These are phyloP conservation scores for Recurvirostra avosetta DNA, from an alignment of 2,113 vertebrate genomes.

Conservation along the genomic window DNA sequence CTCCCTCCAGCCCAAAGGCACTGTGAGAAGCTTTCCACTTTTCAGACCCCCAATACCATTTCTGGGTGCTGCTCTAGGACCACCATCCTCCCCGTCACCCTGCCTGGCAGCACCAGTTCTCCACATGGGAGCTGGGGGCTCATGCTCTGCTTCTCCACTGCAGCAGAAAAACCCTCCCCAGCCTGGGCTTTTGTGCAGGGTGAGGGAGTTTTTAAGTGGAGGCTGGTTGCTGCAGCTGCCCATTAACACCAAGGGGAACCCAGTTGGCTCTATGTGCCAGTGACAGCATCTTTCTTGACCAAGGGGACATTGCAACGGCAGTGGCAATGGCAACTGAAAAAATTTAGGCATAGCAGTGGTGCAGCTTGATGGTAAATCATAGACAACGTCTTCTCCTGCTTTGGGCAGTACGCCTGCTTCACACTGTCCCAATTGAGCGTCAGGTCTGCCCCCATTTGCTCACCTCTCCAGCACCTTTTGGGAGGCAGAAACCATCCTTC, in stretches of 20 bases:
- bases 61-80: neutral
- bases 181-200: neutral
- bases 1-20: neutral
- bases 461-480: neutral
- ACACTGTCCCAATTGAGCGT: fast-evolving
- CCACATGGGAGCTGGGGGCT: fast-evolving
- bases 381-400: neutral
- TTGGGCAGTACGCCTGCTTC: neutral
- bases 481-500: neutral
- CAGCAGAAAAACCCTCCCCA: neutral
- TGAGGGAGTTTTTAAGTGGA: neutral
- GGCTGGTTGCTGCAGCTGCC: neutral
- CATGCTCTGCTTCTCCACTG: neutral
- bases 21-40: neutral
- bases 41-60: neutral
- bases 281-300: neutral
- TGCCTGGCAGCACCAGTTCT: neutral
- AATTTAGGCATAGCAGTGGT: neutral
- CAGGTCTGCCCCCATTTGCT: neutral
- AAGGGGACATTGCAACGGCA: neutral
- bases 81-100: neutral
- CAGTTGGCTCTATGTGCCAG: neutral
- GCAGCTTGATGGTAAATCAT: neutral
- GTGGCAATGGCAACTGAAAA: neutral
- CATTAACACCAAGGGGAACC: neutral